These are phyloP conservation scores for silkworm (Bombyx mori) DNA, from an alignment of 1,140 invertebrate species.

Conservation along the genomic window ASM3026992v2 NC_085117.1:14818001-14818500, in stretches of 20 bases:
- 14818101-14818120: conserved; percentile 37
- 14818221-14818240: conserved; percentile 35
- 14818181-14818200: conserved; percentile 35
- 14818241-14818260: conserved; percentile 4
- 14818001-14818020: conserved; percentile 31
- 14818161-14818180: conserved; percentile 8
- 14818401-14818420: conserved; percentile 14
- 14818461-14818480: not conserved
- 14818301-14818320: conserved; percentile 15
- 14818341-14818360: conserved; percentile 33
- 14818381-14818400: conserved; percentile 8
- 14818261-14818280: conserved; percentile 32
- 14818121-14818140: conserved; percentile 66
- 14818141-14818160: not conserved
- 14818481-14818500: conserved; percentile 1
- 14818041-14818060: conserved; percentile 54
- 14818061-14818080: conserved; percentile 59
- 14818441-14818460: not conserved
- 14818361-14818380: conserved; percentile 51
- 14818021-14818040: conserved; percentile 68
- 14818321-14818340: conserved; percentile 62
- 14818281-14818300: conserved; percentile 33
- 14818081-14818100: conserved; percentile 63
- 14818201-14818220: conserved; percentile 43
- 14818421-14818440: conserved; percentile 7